phyloP scores from a whole-genome alignment of 2,113 vertebrate species.

The Callaeas wilsoni region DNA sequence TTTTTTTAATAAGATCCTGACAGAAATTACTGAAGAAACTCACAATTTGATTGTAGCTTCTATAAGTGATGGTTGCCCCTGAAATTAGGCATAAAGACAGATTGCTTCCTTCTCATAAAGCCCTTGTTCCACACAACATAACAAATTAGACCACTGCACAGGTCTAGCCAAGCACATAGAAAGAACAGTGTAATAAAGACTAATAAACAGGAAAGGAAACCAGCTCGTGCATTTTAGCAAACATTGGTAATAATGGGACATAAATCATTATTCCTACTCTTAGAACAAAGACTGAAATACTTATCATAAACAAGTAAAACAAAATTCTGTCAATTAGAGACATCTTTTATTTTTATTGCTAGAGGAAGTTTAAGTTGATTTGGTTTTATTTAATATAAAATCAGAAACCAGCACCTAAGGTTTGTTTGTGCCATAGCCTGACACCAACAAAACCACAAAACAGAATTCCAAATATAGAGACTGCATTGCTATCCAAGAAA shows the following conservation, averaged over 20 bases:
- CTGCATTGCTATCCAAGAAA: slow-evolving; percentile 1
- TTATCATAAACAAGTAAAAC: too few relatives aligned
- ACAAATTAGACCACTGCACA: slow-evolving; percentile 9
- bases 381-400: background rate
- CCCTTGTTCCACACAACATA: background rate
- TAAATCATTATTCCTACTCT: background rate
- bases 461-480: slow-evolving; percentile 32
- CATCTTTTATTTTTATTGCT: background rate
- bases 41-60: background rate
- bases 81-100: slow-evolving; percentile 23
- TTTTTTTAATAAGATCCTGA: background rate
- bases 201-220: slow-evolving; percentile 8
- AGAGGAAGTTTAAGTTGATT: background rate
- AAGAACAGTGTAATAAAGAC: slow-evolving; percentile 2
- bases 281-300: background rate
- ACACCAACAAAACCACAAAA: background rate
- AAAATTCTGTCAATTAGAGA: background rate
- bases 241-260: background rate
- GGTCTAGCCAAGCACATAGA: background rate
- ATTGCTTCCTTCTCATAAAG: slow-evolving; percentile 20
- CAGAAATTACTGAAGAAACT: background rate
- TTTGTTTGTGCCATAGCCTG: background rate
- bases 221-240: background rate
- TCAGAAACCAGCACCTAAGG: background rate
- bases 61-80: background rate